Conservation (phyloP, 2,888 invertebrate species). For the Meliscaeva auricollis region DNA sequence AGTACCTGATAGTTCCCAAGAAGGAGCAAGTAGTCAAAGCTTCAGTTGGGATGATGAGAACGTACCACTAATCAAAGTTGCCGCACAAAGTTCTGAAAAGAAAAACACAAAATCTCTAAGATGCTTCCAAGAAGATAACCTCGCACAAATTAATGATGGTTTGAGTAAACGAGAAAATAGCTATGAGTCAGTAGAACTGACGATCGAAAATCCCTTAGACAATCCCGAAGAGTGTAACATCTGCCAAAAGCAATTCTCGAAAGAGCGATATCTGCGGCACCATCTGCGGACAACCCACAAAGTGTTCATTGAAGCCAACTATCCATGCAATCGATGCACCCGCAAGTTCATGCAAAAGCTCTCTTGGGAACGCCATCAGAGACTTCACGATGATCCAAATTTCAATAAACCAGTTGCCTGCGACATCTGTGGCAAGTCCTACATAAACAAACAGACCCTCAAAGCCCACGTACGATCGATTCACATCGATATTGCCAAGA, state of each 20-base stretch:
- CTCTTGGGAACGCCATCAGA: conserved; percentile 59
- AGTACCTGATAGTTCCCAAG: background rate
- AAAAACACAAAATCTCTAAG: conserved; percentile 2
- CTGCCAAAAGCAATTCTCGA: conserved; percentile 65
- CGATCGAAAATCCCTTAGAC: conserved; percentile 46
- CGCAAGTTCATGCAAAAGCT: conserved; percentile 70
- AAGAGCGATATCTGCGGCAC: conserved; percentile 63
- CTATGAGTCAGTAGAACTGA: conserved; percentile 39
- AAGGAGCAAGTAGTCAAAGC: background rate
- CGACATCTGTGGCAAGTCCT: conserved; percentile 58
- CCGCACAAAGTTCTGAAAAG: background rate
- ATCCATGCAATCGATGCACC: conserved; percentile 61
- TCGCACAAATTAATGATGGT: background rate
- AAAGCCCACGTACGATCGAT: conserved; percentile 62
- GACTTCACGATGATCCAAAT: conserved; percentile 61
- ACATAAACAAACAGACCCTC: conserved; percentile 62
- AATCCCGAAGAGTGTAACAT: conserved; percentile 68
- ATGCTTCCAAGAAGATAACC: background rate
- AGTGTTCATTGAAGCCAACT: conserved; percentile 57
- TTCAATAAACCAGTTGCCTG: conserved; percentile 61
- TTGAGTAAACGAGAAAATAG: background rate
- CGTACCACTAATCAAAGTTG: conserved; percentile 56
- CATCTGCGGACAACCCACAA: conserved; percentile 64
- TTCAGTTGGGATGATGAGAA: conserved; percentile 58
- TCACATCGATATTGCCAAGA: conserved; percentile 59